Percentiles rank a stretch among this genome's conserved stretches.
phyloP scores from a whole-genome alignment of 2,113 vertebrate genomes.

The Archocentrus centrarchus region DNA sequence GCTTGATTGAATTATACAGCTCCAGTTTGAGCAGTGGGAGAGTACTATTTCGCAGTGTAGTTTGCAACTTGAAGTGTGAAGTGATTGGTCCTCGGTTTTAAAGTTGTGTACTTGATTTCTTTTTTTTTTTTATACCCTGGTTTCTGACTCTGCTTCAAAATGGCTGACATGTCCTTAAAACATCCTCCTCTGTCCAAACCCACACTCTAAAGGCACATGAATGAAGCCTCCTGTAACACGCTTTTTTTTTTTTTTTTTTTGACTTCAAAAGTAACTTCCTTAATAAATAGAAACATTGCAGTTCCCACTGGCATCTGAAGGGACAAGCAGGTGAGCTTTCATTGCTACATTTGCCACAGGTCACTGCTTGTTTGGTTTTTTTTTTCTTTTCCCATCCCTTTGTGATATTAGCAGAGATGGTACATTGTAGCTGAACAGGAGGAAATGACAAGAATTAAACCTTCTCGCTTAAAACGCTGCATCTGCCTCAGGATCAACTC shows the following conservation, averaged over 20 bases:
- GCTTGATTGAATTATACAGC: background rate
- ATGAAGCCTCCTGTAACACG: conserved; percentile 59
- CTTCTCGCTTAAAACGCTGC: conserved; percentile 11
- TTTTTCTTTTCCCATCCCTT: background rate
- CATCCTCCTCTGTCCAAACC: background rate
- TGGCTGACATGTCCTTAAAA: conserved; percentile 38
- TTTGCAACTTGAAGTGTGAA: conserved; percentile 6
- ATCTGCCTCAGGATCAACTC: conserved; percentile 24
- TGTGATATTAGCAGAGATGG: conserved; percentile 18
- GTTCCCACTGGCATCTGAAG: conserved; percentile 15
- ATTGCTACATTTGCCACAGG: conserved; percentile 71
- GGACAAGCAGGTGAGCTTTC: conserved; percentile 17
- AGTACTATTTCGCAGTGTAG: background rate
- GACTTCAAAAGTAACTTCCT: conserved; percentile 12
- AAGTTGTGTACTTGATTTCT: background rate
- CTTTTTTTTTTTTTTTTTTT: background rate
- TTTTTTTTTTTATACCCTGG: background rate
- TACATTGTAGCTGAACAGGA: conserved; percentile 35
- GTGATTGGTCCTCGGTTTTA: conserved; percentile 43
- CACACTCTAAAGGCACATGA: conserved; percentile 73
- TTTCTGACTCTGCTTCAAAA: conserved; percentile 38
- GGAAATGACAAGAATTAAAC: conserved; percentile 13
- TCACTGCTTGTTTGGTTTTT: conserved; percentile 23
- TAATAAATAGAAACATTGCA: conserved; percentile 36
- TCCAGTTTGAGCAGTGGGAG: background rate